Base-by-base conservation (phyloP, 2,797 vertebrate genomes). In the Platyrinchus mystaceus region DNA sequence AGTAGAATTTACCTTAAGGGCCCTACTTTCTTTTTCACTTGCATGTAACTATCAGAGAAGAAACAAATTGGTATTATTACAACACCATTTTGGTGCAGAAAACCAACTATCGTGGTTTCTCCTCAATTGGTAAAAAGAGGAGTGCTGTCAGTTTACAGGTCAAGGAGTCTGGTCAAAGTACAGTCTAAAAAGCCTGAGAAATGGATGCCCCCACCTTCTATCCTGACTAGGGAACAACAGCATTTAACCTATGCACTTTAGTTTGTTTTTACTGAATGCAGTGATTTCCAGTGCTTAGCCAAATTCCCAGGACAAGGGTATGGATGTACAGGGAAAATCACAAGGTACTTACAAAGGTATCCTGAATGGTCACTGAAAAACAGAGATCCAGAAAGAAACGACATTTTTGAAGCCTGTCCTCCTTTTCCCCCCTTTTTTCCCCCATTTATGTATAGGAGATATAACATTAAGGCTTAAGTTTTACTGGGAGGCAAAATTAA, bases 361-460 rank as follows among this genome's bases (percentile, higher is more conserved):
- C 41, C 27, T 68, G 37, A 68, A 52, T 9, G 13, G 20, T 15
- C 41, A 71, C 14, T 26, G 50, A 63, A 49, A 77, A 93, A n/a
- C 14, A 82, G 49, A 52, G 21, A 47, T 47, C 6, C 12, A 69
- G 41, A 67, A 82, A 60, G 30, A 79, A 76, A 10, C 53, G 4
- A 60, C 21, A 28, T 58, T 76, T 90, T 58, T 70, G 13, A 82
- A 60, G 32, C 11, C n/a, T 47, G 17, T 62, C 55, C 22, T 74
- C 28, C 41, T 63, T 52, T 14, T 3, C 12, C 3, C 7, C 3
- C 8, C 3, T 6, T 39, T 21, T 3, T 0, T 1, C 1, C 3
- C 3, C 5, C 20, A 5, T 21, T 47, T 74, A 32, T 7, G 3
- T 59, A 19, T 37, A 59, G n/a, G 9, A 85, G 26, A 20, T 32